A percentile compares a stretch with the other conserved stretches of the same genome.
These are phyloP conservation scores for Arctocebus calabarensis DNA, from an alignment of 2,797 vertebrate genomes.

Conservation along the genomic window DNA sequence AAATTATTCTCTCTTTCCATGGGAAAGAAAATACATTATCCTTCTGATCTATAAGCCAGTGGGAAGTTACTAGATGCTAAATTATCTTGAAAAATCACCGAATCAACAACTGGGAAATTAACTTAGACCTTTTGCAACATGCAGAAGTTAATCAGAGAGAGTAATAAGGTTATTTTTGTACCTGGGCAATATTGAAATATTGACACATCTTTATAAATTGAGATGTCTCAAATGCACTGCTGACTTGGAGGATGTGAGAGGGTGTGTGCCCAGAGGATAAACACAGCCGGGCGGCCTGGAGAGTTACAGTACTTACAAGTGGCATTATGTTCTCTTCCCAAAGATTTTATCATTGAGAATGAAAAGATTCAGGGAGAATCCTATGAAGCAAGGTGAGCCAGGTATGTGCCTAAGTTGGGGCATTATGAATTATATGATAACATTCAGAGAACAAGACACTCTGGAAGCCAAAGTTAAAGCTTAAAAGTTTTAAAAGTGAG, in stretches of 20 bases:
- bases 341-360: not conserved
- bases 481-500: not conserved
- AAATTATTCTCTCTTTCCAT: not conserved
- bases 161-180: not conserved
- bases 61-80: not conserved
- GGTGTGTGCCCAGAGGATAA: accelerated
- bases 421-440: not conserved
- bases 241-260: not conserved
- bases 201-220: not conserved
- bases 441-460: not conserved
- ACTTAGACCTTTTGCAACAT: not conserved
- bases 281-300: not conserved
- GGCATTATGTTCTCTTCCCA: not conserved
- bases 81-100: not conserved
- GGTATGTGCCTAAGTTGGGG: not conserved
- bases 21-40: not conserved
- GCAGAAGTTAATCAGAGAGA: not conserved
- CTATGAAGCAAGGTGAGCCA: not conserved
- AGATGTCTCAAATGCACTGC: not conserved
- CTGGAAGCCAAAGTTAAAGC: not conserved
- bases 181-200: not conserved
- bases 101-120: not conserved
- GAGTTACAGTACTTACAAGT: no score
- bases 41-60: not conserved
- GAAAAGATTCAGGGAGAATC: not conserved